Conservation (phyloP, 2,113 vertebrate species). For the Columbina picui region DNA sequence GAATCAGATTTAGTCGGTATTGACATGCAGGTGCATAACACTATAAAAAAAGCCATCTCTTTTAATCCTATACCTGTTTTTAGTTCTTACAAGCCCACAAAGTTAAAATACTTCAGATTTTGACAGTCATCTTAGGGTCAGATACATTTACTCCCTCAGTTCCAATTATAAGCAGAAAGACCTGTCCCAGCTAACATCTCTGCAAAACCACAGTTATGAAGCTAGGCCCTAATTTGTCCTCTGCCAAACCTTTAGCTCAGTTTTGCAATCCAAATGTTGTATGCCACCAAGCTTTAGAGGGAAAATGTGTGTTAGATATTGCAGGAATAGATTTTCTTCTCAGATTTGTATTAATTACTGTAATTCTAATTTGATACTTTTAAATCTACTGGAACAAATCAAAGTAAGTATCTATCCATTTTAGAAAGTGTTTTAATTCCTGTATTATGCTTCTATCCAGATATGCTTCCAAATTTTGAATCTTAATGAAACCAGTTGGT, state of each 20-base stretch:
- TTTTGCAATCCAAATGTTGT: neutral
- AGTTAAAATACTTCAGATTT: neutral
- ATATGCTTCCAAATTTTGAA: conserved; percentile 58
- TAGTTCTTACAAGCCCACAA: neutral
- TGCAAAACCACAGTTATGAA: neutral
- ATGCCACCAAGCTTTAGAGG: neutral
- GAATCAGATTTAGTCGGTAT: neutral
- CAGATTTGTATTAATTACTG: neutral
- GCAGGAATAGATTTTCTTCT: neutral
- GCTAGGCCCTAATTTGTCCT: neutral
- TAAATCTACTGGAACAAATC: neutral
- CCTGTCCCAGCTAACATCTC: neutral
- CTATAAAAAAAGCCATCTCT: neutral
- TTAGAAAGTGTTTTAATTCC: conserved; percentile 56
- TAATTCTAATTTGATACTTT: neutral
- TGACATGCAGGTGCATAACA: neutral
- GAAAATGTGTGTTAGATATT: neutral
- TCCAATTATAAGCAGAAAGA: neutral
- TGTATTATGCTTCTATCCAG: conserved; percentile 47
- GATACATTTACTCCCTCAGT: neutral
- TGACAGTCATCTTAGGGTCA: neutral
- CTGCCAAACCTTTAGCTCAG: neutral
- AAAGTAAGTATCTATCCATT: neutral
- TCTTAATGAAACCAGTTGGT: conserved; percentile 31
- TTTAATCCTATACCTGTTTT: neutral